phyloP scores from a whole-genome alignment of 2,888 invertebrate species.

The Troilus luridus region DNA sequence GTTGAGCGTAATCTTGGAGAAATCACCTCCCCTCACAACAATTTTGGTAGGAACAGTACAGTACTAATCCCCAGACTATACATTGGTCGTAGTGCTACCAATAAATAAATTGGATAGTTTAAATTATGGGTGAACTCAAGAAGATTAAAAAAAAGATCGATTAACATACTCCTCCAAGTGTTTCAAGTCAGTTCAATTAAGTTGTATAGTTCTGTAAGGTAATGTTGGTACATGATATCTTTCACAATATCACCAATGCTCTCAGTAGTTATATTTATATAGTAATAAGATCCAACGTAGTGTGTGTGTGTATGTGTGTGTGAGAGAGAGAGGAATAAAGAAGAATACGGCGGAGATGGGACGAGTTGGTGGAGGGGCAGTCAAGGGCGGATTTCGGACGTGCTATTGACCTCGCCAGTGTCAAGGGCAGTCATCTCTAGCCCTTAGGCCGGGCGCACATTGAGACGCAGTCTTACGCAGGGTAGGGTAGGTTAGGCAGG shows the following conservation, averaged over 20 bases:
- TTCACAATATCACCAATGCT: neutral
- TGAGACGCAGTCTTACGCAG: too few species aligned
- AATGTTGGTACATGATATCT: neutral
- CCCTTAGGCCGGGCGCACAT: too few species aligned
- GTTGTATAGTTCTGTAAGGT: neutral
- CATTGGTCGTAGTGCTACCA: too few species aligned
- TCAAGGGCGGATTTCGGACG: constrained; percentile 47
- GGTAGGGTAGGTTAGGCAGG: too few species aligned
- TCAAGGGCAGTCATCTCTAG: neutral
- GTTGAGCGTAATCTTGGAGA: too few species aligned
- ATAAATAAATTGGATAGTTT: neutral
- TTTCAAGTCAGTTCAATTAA: neutral
- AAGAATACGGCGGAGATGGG: neutral
- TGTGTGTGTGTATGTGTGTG: too few species aligned
- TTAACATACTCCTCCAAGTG: neutral
- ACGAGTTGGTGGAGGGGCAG: neutral
- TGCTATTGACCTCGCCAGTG: neutral
- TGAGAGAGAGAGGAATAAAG: neutral
- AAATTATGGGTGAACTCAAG: neutral
- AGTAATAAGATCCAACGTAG: neutral
- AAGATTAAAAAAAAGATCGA: neutral
- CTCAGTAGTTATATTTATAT: neutral
- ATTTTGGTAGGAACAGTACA: too few species aligned
- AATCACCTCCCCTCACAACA: too few species aligned
- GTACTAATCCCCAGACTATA: too few species aligned